Base-by-base conservation (phyloP, 2,888 invertebrate species). In the Drepana falcataria region DNA sequence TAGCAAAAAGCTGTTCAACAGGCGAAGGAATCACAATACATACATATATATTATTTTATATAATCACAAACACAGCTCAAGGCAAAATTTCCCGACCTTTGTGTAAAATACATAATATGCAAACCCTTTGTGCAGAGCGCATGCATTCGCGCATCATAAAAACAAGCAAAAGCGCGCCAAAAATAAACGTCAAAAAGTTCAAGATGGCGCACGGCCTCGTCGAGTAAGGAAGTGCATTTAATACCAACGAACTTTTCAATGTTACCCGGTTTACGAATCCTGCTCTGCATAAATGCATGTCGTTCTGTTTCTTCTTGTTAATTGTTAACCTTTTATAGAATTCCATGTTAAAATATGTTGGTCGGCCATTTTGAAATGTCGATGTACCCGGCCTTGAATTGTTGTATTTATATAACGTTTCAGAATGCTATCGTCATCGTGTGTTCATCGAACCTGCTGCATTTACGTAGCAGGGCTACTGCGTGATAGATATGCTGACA, bases 171-270 rank as follows among this genome's bases (percentile, higher is more conserved):
- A 79, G 71, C 81, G 75, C 85, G 83, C 82, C 85, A 89, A 83
- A 90, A 90, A 90, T 88, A 90, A 89, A 89, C 86, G 82, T 87
- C 87, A 85, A 86, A 85, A 85, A 86, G 80, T 77, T 55, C 73
- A 89, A 87, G 77, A 88, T 87, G 88, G 88, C 87, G 68, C 64
- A 70, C 69, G 87, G 71, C 90, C 90, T 88, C 87, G 86, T 47
- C 49, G 48, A 68, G 73, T 68, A 81, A 90, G 90, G 90, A 91
- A 91, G 90, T 89, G 87, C 86, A 84, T 75, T 69, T 86, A 90
- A 90, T 91, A 90, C 77, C 90, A 91, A 90, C 72, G 90, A 91
- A 87, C 90, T 87, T 71, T 83, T 90, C 90, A 91, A 88, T 90
- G 90, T 78, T 88, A 87, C 81, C 87, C 81, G 79, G 73, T 86